These are phyloP conservation scores for Phyllopteryx taeniolatus DNA, from an alignment of 2,113 vertebrate genomes.

Conservation along the genomic window DNA sequence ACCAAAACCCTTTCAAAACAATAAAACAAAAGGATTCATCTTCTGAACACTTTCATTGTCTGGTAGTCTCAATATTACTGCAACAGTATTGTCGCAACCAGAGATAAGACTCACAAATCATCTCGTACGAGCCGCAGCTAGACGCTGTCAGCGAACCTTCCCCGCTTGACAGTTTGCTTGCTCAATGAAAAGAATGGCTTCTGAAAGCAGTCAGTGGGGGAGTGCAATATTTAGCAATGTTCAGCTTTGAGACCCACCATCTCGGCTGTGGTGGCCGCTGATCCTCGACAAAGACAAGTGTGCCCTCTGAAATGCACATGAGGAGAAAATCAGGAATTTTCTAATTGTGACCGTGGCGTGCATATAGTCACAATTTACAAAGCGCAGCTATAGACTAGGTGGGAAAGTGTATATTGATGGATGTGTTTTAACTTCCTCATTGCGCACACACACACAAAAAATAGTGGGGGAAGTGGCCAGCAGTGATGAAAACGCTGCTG, in stretches of 20 bases:
- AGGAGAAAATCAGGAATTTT: constrained; percentile 46
- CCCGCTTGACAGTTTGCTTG: constrained; percentile 43
- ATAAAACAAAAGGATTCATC: constrained; percentile 26
- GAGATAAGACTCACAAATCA: constrained; percentile 23
- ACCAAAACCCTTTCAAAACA: constrained; percentile 26
- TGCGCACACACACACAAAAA: constrained; percentile 1
- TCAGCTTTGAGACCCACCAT: constrained; percentile 54
- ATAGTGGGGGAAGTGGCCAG: constrained; percentile 22
- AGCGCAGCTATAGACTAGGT: constrained; percentile 30
- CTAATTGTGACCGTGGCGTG: constrained; percentile 24
- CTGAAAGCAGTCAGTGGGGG: constrained; percentile 25
- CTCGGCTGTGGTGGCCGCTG: constrained; percentile 31
- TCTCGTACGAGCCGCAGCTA: constrained; percentile 30
- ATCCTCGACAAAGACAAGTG: constrained; percentile 37
- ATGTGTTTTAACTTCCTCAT: constrained; percentile 39
- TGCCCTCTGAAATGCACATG: constrained; percentile 31
- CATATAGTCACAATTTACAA: constrained; percentile 25
- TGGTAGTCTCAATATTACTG: constrained; percentile 24
- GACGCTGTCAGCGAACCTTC: constrained; percentile 21
- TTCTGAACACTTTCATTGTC: constrained; percentile 25
- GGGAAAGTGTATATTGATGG: constrained; percentile 45
- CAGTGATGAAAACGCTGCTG: constrained; percentile 61
- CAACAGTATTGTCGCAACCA: constrained; percentile 11
- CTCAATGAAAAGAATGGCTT: constrained; percentile 34
- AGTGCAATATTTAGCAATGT: constrained; percentile 39